phyloP scores from a whole-genome alignment of 2,797 vertebrate species.

The Masticophis lateralis region DNA sequence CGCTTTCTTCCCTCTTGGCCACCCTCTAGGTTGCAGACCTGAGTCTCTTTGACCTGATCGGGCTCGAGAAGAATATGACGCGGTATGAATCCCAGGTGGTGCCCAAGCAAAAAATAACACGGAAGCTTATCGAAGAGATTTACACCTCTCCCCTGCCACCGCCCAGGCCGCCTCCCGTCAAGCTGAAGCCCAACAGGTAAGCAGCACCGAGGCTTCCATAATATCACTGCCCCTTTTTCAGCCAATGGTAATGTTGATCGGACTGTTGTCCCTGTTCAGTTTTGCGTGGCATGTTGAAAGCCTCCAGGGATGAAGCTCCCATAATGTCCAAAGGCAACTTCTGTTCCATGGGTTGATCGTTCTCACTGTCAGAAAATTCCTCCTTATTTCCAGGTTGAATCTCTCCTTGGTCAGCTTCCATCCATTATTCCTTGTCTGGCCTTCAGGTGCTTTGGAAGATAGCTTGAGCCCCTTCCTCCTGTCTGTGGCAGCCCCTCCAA shows the following conservation, averaged over 20 bases:
- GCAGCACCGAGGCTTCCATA: neutral
- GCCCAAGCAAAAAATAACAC: conserved; percentile 83
- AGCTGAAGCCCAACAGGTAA: conserved; percentile 89
- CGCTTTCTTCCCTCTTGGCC: neutral
- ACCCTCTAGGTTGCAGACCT: conserved; percentile 75
- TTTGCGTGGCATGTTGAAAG: neutral
- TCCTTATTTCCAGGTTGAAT: no score
- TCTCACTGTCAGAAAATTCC: no score
- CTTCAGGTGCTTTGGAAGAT: no score
- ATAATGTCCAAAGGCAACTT: no score
- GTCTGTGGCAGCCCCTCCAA: no score
- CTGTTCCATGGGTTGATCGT: no score
- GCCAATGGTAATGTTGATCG: accelerated
- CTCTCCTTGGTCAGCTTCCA: no score
- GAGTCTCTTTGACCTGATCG: conserved; percentile 85
- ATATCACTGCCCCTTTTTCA: neutral
- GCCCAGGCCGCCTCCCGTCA: conserved; percentile 78
- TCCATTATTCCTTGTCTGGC: no score
- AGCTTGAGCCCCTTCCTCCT: no score
- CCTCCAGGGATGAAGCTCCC: no score
- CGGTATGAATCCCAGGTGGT: conserved; percentile 81
- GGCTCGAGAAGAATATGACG: conserved; percentile 83
- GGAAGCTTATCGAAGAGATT: conserved; percentile 89
- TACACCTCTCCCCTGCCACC: conserved; percentile 78
- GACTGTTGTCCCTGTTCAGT: neutral